These are phyloP conservation scores for Loxodonta africana DNA, from an alignment of 2,113 vertebrate genomes.

Conservation along the genomic window DNA sequence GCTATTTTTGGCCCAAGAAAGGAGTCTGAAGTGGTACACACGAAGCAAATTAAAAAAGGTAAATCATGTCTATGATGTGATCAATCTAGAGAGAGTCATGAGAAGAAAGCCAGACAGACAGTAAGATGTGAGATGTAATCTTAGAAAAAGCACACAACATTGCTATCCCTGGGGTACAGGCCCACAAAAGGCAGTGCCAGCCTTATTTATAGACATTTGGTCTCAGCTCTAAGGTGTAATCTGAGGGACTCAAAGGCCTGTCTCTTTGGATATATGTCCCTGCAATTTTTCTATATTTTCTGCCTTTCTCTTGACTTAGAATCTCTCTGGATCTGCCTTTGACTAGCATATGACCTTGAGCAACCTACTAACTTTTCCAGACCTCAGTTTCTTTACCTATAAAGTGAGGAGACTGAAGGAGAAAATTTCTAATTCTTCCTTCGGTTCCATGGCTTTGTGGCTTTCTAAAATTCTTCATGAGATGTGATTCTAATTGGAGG, in stretches of 20 bases:
- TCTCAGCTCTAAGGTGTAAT: not conserved
- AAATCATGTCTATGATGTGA: slow-evolving; percentile 29
- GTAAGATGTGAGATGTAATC: not conserved
- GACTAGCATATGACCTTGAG: slow-evolving; percentile 15
- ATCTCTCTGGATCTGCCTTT: slow-evolving; percentile 30
- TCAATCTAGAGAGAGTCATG: not conserved
- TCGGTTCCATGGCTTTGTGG: not conserved
- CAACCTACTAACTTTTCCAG: not conserved
- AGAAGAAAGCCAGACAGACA: not conserved
- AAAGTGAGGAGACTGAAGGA: not conserved
- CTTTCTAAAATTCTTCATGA: not conserved
- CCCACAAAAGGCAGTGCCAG: not conserved
- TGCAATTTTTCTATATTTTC: not conserved
- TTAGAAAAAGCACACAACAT: not conserved
- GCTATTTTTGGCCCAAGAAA: slow-evolving; percentile 68
- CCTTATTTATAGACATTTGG: not conserved
- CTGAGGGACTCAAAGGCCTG: slow-evolving; percentile 44
- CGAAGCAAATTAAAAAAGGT: slow-evolving; percentile 51
- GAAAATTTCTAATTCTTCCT: not conserved
- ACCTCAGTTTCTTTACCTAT: not conserved
- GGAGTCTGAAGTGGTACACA: not conserved
- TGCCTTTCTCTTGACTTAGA: not conserved
- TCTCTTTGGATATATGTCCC: not conserved
- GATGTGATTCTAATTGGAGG: not conserved
- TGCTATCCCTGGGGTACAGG: not conserved